phyloP scores from a whole-genome alignment of 2,888 invertebrate species.

The Hoplodrina blanda region DNA sequence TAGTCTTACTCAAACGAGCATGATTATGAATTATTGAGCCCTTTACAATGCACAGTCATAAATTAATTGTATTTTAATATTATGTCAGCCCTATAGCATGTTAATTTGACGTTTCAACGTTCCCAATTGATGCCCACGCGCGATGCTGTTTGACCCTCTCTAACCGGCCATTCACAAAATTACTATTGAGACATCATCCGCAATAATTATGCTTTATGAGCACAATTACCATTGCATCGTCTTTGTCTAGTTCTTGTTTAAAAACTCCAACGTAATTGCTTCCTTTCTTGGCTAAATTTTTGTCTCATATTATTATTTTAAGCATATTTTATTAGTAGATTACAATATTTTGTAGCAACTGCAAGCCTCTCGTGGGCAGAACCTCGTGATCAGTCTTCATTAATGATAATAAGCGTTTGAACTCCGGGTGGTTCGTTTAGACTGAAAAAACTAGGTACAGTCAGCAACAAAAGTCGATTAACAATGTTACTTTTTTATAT shows the following conservation, averaged over 20 bases:
- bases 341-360: slow-evolving; percentile 6
- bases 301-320: background rate
- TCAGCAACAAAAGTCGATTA: too few species aligned
- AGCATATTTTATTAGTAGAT: background rate
- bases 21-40: slow-evolving; percentile 47
- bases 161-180: slow-evolving; percentile 80
- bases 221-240: slow-evolving; percentile 56
- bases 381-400: slow-evolving; percentile 24
- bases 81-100: slow-evolving; percentile 76
- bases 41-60: slow-evolving; percentile 39
- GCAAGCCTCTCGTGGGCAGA: slow-evolving; percentile 7
- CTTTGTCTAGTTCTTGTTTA: slow-evolving; percentile 26
- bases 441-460: background rate
- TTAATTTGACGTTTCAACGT: slow-evolving; percentile 85
- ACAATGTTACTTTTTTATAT: too few species aligned
- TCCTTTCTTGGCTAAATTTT: background rate
- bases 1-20: slow-evolving; percentile 21
- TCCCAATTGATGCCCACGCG: slow-evolving; percentile 88
- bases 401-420: slow-evolving; percentile 34
- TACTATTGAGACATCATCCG: slow-evolving; percentile 86
- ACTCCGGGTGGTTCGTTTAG: background rate
- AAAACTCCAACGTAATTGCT: background rate
- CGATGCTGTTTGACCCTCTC: slow-evolving; percentile 78
- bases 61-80: slow-evolving; percentile 56
- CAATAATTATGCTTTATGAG: slow-evolving; percentile 75